Evolutionary conservation across 2,113 vertebrate genomes (phyloP).

Genomic region (Austrofundulus limnaeus): DNA sequence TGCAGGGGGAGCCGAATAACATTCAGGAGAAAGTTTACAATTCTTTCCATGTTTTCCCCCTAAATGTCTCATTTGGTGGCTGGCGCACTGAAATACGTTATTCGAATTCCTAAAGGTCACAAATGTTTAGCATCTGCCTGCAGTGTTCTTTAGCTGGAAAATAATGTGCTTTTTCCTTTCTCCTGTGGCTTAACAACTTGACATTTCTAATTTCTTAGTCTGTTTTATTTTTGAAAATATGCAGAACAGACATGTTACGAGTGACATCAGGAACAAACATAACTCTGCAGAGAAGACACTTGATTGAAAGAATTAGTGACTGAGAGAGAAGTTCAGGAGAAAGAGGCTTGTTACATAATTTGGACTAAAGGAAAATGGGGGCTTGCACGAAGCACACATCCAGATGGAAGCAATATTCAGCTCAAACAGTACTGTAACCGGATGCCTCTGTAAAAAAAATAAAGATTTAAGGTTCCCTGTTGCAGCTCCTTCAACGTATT

Average conservation of each 20-base stretch:
- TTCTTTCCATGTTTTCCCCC: background rate
- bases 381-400: background rate
- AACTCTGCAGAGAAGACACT: conserved; percentile 2
- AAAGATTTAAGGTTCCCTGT: conserved; percentile 6
- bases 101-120: conserved; percentile 18
- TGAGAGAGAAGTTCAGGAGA: background rate
- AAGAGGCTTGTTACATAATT: conserved; percentile 10
- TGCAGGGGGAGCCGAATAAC: conserved; percentile 37
- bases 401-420: conserved; percentile 28
- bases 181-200: background rate
- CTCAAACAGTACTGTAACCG: conserved; percentile 20
- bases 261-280: conserved; percentile 18
- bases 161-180: no score
- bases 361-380: background rate
- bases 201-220: background rate
- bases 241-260: background rate
- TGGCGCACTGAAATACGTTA: conserved; percentile 7
- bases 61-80: background rate
- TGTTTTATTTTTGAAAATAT: background rate
- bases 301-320: conserved; percentile 1
- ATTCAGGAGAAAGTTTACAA: conserved; percentile 32
- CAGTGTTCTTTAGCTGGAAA: background rate
- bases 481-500: background rate
- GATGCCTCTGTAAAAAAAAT: conserved; percentile 22
- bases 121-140: background rate